Base-by-base conservation (phyloP, 2,888 invertebrate genomes). In the Hirtodrosophila confusa region DNA sequence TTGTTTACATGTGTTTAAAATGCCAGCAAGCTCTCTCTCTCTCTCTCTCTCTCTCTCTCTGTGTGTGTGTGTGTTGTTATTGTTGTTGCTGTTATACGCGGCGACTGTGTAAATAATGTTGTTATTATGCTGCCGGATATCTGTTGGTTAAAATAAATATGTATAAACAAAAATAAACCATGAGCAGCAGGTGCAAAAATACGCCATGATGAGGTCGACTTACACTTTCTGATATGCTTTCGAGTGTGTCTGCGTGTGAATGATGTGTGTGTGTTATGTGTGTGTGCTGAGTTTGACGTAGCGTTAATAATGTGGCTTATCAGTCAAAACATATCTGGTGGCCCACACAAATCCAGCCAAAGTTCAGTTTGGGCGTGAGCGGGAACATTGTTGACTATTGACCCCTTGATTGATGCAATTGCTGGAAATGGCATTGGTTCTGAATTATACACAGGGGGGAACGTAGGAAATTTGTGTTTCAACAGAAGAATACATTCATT, bases 1-100 rank as follows among this genome's bases (percentile, higher is more conserved):
- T 85, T 82, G 82, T 82, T 82, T 87, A 87, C 82, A 82, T 76
- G 80, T 87, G 88, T 76, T 79, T 68, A 68, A 87, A 87, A 70
- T 67, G 67, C 87, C 68, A 51, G 45, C 68, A 57, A 51, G 61
- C 17, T 17, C 17, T 17, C 17, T 17, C 17, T 17, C 17, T 17
- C 17, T 17, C 17, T 17, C 17, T 17, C 17, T 17, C 48, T 66
- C 45, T 43, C 51, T 11, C 29, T 31, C 40, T 41, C 17, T 39
- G 12, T 40, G 47, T 17, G 60, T 40, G 40, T 37, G 45, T 54
- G 41, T 23, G 47, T 49, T 44, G 35, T 60, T 41, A 7, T 17
- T 41, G 10, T 41, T 50, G 29, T 29, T 36, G 36, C 36, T 50
- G 29, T 29, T 36, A 33, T 55, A 41, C 17, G 24, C 49, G 24